Evolutionary conservation across 2,797 vertebrate species (phyloP).

Genomic region (Pangasius krempfi): DNA sequence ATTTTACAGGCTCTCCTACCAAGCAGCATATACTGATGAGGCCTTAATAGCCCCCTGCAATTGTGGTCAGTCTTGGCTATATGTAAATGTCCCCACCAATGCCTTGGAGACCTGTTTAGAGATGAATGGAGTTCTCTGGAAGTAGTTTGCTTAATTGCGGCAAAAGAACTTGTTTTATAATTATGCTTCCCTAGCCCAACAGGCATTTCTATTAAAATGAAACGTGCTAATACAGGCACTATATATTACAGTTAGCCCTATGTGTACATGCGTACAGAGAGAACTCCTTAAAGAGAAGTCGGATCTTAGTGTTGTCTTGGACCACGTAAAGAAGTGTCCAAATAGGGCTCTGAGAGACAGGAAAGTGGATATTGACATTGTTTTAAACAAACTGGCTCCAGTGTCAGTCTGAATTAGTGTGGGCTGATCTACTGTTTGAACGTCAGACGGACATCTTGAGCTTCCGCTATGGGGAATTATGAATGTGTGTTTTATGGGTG

Average conservation of each 20-base stretch:
- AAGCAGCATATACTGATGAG: constrained; percentile 27
- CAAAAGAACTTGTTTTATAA: constrained; percentile 51
- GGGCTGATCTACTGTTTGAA: constrained; percentile 17
- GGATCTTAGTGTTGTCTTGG: background rate
- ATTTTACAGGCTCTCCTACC: constrained; percentile 32
- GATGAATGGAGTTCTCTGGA: constrained; percentile 56
- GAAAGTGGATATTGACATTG: constrained; percentile 21
- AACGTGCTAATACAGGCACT: constrained; percentile 20
- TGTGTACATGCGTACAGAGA: background rate
- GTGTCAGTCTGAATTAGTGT: constrained; percentile 29
- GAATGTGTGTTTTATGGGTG: constrained; percentile 44
- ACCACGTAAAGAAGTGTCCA: background rate
- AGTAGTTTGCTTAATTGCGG: constrained; percentile 59
- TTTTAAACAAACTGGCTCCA: constrained; percentile 47
- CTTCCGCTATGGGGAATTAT: constrained; percentile 25
- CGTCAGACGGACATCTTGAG: background rate
- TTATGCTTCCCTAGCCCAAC: constrained; percentile 40
- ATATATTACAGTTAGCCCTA: background rate
- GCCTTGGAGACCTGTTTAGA: constrained; percentile 35
- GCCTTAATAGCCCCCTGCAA: constrained; percentile 22
- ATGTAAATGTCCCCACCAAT: constrained; percentile 34
- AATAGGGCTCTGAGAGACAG: background rate
- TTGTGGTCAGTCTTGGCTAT: constrained; percentile 29
- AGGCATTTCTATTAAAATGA: constrained; percentile 38
- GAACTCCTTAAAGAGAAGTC: background rate